Conservation (phyloP, 2,113 vertebrate genomes). For the Hymenochirus boettgeri region DNA sequence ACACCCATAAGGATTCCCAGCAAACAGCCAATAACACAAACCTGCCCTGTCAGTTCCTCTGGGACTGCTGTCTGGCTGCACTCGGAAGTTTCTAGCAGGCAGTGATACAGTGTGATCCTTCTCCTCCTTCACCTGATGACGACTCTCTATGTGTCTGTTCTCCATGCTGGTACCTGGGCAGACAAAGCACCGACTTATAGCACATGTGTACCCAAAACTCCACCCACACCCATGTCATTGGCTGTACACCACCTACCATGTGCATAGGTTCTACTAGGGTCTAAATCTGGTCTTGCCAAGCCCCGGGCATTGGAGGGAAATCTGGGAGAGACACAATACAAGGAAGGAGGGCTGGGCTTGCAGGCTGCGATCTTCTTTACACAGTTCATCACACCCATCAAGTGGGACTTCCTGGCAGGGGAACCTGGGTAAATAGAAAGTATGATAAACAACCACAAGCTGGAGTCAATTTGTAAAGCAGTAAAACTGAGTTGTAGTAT, state of each 20-base stretch:
- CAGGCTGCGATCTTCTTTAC: constrained; percentile 32
- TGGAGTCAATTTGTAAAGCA: not conserved
- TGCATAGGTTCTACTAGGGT: not conserved
- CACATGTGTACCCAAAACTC: no score
- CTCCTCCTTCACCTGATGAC: constrained; percentile 1
- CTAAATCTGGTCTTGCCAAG: not conserved
- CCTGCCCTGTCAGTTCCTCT: not conserved
- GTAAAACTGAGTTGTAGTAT: not conserved
- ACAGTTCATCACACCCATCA: constrained; percentile 54
- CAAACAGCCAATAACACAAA: not conserved
- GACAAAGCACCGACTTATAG: no score
- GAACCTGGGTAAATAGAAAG: constrained; percentile 4
- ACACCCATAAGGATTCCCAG: no score
- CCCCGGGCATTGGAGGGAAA: not conserved
- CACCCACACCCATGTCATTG: not conserved
- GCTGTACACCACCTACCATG: not conserved
- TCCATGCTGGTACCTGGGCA: not conserved
- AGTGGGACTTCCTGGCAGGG: constrained; percentile 43
- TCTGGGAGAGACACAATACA: not conserved
- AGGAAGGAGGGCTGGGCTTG: not conserved
- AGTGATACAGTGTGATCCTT: not conserved
- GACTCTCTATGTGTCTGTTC: not conserved
- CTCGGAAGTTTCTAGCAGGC: not conserved
- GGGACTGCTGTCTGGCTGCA: not conserved
- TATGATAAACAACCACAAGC: not conserved